A percentile compares a stretch with the other conserved stretches of the same genome.
phyloP scores from a whole-genome alignment of 1,140 invertebrate species.

The Neomicropteryx cornuta region DNA sequence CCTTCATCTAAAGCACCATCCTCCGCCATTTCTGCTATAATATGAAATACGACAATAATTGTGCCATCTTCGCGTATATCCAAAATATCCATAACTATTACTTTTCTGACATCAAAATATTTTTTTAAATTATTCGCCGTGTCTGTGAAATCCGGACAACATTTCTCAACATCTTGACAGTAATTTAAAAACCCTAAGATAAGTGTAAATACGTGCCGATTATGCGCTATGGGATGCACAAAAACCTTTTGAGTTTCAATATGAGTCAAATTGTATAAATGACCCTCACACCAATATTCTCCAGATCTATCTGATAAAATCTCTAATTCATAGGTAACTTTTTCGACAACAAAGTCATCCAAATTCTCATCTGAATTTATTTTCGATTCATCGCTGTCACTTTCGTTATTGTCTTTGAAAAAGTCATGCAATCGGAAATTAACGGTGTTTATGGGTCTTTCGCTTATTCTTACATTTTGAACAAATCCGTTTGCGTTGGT shows the following conservation, averaged over 20 bases:
- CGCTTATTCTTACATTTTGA: slow-evolving; percentile 14
- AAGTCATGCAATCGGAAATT: no score
- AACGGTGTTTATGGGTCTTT: slow-evolving; percentile 8
- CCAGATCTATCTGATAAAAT: slow-evolving; percentile 23
- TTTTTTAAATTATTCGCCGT: slow-evolving; percentile 11
- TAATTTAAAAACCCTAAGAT: slow-evolving; percentile 13
- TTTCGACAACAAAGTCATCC: slow-evolving; percentile 12
- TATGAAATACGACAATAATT: no score
- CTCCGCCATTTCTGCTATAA: no score
- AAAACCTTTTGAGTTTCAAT: slow-evolving; percentile 16
- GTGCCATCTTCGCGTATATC: no score
- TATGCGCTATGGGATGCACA: slow-evolving; percentile 17
- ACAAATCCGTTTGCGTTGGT: slow-evolving; percentile 20
- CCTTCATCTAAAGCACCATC: no score
- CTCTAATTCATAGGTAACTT: slow-evolving; percentile 21
- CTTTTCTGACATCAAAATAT: slow-evolving; percentile 8
- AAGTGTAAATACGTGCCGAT: slow-evolving; percentile 24
- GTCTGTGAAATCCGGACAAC: slow-evolving; percentile 10
- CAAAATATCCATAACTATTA: no score
- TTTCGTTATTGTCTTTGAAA: no score
- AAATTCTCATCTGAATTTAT: no score
- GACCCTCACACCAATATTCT: slow-evolving; percentile 35
- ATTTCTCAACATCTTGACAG: slow-evolving; percentile 10
- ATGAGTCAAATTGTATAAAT: slow-evolving; percentile 18
- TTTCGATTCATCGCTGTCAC: no score